Percentiles rank a stretch among this genome's conserved stretches.
Conservation (phyloP, 2,888 invertebrate genomes). For the Neoascia interrupta region DNA sequence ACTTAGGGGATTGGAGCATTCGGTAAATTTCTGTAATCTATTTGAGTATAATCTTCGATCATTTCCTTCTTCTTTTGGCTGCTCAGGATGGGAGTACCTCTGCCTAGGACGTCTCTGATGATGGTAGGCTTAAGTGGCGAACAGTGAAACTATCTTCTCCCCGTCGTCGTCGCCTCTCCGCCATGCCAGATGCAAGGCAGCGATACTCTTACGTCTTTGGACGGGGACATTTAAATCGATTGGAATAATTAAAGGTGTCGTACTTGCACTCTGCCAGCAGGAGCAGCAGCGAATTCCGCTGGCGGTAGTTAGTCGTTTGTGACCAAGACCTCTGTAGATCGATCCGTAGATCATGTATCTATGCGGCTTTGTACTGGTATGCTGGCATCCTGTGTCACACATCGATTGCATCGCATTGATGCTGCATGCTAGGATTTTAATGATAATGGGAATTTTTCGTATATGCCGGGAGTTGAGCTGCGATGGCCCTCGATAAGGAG, state of each 20-base stretch:
- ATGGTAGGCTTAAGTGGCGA: too few species aligned
- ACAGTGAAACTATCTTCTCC: too few species aligned
- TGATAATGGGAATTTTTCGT: constrained; percentile 41
- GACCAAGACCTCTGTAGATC: constrained; percentile 49
- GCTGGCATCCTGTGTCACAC: constrained; percentile 40
- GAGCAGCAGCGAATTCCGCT: not conserved
- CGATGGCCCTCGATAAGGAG: constrained; percentile 41
- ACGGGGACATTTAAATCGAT: constrained; percentile 67
- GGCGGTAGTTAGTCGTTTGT: constrained; percentile 41
- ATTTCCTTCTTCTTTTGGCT: constrained; percentile 55
- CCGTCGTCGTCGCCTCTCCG: too few species aligned
- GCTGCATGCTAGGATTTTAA: constrained; percentile 42
- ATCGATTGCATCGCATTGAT: constrained; percentile 49
- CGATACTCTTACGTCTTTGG: constrained; percentile 61
- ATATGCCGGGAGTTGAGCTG: constrained; percentile 13
- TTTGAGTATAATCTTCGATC: constrained; percentile 69
- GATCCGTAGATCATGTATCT: constrained; percentile 53
- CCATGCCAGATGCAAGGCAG: constrained; percentile 18
- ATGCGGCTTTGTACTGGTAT: constrained; percentile 36
- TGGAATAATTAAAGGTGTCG: constrained; percentile 70
- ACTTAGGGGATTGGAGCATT: constrained; percentile 68
- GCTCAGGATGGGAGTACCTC: too few species aligned
- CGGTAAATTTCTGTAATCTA: constrained; percentile 68
- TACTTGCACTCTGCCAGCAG: constrained; percentile 55
- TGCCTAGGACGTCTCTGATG: too few species aligned